A percentile compares a stretch with the other conserved stretches of the same genome.
Conservation (phyloP, 2,797 vertebrate species). For the Cossypha dichroa region DNA sequence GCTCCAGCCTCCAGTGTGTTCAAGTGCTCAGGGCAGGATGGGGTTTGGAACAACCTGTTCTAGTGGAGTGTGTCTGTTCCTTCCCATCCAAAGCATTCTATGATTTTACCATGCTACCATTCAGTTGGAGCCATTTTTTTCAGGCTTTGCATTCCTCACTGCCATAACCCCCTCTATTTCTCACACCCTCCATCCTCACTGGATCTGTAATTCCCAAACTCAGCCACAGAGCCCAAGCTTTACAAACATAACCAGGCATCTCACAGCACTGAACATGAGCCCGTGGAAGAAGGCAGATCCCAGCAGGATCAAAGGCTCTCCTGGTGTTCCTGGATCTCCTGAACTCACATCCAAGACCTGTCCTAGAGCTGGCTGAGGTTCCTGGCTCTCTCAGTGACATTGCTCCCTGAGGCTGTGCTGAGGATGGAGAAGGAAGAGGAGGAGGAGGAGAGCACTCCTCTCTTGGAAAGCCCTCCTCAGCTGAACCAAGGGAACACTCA, state of each 20-base stretch:
- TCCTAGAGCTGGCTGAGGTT: neutral
- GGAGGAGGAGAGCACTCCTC: neutral
- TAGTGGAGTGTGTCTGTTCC: neutral
- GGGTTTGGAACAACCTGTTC: neutral
- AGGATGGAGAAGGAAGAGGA: neutral
- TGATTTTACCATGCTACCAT: neutral
- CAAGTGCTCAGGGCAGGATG: neutral
- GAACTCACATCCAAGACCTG: neutral
- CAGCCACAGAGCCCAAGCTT: neutral
- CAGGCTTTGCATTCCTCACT: neutral
- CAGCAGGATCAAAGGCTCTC: neutral
- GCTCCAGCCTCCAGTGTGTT: neutral
- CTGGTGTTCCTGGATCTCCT: neutral
- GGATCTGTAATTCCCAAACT: neutral
- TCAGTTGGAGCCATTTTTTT: neutral
- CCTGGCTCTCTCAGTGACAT: rapidly evolving
- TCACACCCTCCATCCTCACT: neutral
- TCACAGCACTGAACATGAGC: neutral
- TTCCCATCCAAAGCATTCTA: neutral
- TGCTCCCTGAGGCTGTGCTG: neutral
- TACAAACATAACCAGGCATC: neutral
- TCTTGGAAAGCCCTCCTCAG: neutral
- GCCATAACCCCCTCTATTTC: neutral
- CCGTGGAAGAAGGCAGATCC: neutral
- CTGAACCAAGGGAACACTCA: neutral